Percentiles rank a stretch among this genome's conserved stretches.
Conservation (phyloP, 2,797 vertebrate genomes). For the Alfaro cultratus region DNA sequence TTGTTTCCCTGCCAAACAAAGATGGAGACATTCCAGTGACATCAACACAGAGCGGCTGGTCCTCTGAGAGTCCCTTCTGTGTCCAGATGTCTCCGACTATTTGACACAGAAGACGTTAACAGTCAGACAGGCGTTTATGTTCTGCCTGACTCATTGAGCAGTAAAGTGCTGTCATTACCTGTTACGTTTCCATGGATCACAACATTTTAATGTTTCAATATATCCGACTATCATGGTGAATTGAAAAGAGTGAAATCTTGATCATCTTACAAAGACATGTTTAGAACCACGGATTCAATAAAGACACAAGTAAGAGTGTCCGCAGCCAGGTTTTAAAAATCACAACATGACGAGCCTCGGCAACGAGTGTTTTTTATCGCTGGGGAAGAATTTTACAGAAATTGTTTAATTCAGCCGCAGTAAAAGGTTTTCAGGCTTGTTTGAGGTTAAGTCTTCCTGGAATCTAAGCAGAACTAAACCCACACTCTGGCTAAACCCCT, state of each 20-base stretch:
- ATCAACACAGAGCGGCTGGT: background rate
- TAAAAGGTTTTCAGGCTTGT: background rate
- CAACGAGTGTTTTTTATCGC: background rate
- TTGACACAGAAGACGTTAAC: conserved; percentile 1
- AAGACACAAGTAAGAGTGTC: background rate
- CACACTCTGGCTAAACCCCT: background rate
- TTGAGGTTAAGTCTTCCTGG: background rate
- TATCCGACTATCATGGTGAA: background rate
- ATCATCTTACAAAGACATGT: background rate
- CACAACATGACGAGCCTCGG: background rate
- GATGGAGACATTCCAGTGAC: conserved; percentile 47
- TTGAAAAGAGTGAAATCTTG: background rate
- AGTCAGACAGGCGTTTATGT: background rate
- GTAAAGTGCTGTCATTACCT: background rate
- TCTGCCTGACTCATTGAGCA: background rate
- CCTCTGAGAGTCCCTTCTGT: conserved; percentile 6
- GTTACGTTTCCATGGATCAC: background rate
- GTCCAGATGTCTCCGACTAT: conserved; percentile 17
- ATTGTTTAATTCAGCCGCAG: background rate
- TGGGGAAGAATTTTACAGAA: background rate
- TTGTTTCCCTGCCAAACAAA: conserved; percentile 73
- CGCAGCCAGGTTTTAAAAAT: background rate
- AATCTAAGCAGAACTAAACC: background rate
- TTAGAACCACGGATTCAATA: background rate
- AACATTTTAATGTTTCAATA: background rate